phyloP scores from a whole-genome alignment of 1,140 invertebrate species.

The Lasaia peninsularis region DNA sequence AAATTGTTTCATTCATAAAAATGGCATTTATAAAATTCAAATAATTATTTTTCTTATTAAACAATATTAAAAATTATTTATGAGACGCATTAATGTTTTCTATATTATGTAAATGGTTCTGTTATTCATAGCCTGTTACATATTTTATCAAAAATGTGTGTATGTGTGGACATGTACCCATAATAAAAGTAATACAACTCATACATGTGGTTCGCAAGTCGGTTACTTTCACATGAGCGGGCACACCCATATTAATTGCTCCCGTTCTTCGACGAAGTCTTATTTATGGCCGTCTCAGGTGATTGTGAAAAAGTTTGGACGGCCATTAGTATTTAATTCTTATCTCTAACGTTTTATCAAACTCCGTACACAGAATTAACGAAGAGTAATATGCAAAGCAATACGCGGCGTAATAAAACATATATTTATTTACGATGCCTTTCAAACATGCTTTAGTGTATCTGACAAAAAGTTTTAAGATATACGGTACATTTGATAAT shows the following conservation, averaged over 20 bases:
- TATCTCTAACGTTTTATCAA: constrained; percentile 61
- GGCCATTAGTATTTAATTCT: constrained; percentile 65
- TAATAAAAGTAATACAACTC: constrained; percentile 22
- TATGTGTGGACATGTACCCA: constrained; percentile 15
- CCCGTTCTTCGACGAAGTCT: constrained; percentile 72
- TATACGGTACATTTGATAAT: no score
- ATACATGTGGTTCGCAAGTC: constrained; percentile 47
- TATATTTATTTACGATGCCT: no score
- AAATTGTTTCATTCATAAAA: no score
- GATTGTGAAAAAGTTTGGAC: constrained; percentile 70
- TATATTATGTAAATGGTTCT: neutral
- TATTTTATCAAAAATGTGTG: constrained; percentile 1
- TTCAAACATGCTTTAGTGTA: no score
- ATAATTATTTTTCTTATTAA: neutral
- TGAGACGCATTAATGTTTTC: neutral
- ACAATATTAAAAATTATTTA: no score
- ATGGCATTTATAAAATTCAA: no score
- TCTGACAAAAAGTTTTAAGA: no score
- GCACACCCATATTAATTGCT: constrained; percentile 75
- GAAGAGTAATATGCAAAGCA: constrained; percentile 12
- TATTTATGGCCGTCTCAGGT: constrained; percentile 66
- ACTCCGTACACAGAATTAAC: constrained; percentile 41
- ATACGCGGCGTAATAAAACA: neutral
- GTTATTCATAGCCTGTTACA: neutral
- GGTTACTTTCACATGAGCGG: constrained; percentile 67